Conservation (phyloP, 2,797 vertebrate species). For the Myoxocephalus aenaeus region DNA sequence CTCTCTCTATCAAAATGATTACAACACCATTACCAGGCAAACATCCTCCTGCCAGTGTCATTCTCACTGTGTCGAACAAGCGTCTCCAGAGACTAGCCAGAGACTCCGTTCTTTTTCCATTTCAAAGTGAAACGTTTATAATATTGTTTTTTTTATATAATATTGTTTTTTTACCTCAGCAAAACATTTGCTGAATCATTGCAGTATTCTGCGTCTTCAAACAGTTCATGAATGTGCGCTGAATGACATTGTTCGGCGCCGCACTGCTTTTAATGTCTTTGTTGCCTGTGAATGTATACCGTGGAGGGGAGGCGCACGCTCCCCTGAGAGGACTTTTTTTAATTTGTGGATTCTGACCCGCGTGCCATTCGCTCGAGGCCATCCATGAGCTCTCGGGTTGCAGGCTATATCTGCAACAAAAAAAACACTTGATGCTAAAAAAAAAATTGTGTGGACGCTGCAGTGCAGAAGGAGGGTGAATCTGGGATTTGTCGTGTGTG, state of each 20-base stretch:
- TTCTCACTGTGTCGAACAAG: slow-evolving; percentile 70
- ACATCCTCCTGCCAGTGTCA: slow-evolving; percentile 66
- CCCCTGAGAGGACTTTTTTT: slow-evolving; percentile 68
- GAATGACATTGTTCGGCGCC: slow-evolving; percentile 63
- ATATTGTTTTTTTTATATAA: slow-evolving; percentile 47
- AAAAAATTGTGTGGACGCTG: slow-evolving; percentile 77
- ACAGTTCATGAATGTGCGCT: slow-evolving; percentile 59
- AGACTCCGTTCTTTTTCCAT: slow-evolving; percentile 67
- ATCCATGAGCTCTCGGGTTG: slow-evolving; percentile 69
- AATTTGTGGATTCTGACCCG: slow-evolving; percentile 82
- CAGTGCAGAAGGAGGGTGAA: slow-evolving; percentile 46
- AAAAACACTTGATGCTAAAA: slow-evolving; percentile 77
- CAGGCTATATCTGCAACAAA: slow-evolving; percentile 69
- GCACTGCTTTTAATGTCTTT: slow-evolving; percentile 73
- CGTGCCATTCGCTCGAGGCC: slow-evolving; percentile 77
- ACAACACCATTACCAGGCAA: slow-evolving; percentile 72
- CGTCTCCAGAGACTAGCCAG: slow-evolving; percentile 71
- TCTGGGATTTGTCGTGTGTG: slow-evolving; percentile 7
- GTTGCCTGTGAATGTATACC: slow-evolving; percentile 72
- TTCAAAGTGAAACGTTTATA: slow-evolving; percentile 71
- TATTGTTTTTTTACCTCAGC: slow-evolving; percentile 28
- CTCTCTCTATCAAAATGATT: slow-evolving; percentile 52
- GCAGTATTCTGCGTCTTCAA: slow-evolving; percentile 43
- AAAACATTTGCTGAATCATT: slow-evolving; percentile 76
- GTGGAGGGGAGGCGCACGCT: slow-evolving; percentile 56